Conservation (phyloP, 2,113 vertebrate species). For the Chrysemys picta region DNA sequence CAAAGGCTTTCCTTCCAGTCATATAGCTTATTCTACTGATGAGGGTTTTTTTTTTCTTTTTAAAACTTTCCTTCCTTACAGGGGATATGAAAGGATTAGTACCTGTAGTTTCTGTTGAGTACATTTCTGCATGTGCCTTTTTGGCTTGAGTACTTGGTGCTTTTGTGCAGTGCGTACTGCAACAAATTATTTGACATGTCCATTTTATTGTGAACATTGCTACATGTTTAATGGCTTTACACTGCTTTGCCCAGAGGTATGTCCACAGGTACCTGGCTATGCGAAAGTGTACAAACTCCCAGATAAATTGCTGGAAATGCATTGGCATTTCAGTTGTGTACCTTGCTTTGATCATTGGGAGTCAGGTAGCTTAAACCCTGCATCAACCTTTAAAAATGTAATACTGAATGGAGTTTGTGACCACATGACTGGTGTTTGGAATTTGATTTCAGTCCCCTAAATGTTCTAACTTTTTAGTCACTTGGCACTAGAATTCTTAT, state of each 20-base stretch:
- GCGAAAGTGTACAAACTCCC: not conserved
- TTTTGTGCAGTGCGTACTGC: not conserved
- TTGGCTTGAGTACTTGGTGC: not conserved
- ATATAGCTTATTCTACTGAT: not conserved
- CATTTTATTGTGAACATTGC: not conserved
- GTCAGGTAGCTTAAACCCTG: not conserved
- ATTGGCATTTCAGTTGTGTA: not conserved
- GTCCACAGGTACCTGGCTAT: rapidly evolving
- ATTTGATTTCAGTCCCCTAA: not conserved
- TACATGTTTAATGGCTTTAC: not conserved
- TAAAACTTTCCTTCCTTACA: too few species aligned
- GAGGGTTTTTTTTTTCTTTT: not conserved
- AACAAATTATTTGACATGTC: not conserved
- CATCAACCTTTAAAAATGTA: not conserved
- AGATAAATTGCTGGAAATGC: not conserved
- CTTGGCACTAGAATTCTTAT: not conserved
- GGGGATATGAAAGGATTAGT: not conserved
- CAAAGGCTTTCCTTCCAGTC: not conserved
- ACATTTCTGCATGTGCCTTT: not conserved
- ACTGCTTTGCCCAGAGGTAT: not conserved
- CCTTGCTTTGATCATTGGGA: not conserved
- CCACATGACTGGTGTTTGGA: rapidly evolving
- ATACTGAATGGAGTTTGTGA: not conserved
- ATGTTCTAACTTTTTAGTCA: not conserved
- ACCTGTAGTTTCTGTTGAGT: not conserved